Base-by-base conservation (phyloP, 2,888 invertebrate species). In the Leptopterna dolabrata region DNA sequence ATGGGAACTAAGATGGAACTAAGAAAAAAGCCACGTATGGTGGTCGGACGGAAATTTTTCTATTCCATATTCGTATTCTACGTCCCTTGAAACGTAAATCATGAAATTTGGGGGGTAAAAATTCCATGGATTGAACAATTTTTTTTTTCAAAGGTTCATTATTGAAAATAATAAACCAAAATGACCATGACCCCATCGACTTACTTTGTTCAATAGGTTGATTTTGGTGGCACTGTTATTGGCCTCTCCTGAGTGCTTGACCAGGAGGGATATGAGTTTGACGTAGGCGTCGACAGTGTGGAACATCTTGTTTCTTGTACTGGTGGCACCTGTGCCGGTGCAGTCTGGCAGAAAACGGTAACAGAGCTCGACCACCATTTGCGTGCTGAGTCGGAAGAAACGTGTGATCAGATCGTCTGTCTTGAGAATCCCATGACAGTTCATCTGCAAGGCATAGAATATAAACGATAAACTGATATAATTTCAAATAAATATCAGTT, bases 401-500 rank as follows among this genome's bases (percentile, higher is more conserved):
- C 99, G 93, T 0, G 98, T 98, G 89, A 99, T 98, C 91, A 98
- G 94, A 91, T 99, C 99, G 91, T 99, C 99, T 0, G 98, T 98
- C 92, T 99, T 99, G 84, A 99, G 93, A 88, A 99, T 98, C 4
- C 99, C 98, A 90, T 97, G 96, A 91, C 97, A 94, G 92, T 98
- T 98, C 98, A 99, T 98, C 92, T 98, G 91, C 41, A 91, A 89
- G 83, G n/a, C n/a, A n/a, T 36, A 7, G 36, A 36, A 4, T 36
- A 7, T 36, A 36, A 36, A 47, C 19, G 19, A 87, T 80, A 71
- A 87, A n/a, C n/a, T n/a, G n/a, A n/a, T n/a, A n/a, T n/a, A n/a
- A n/a, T n/a, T n/a, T n/a, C n/a, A n/a, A n/a, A n/a, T n/a, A n/a
- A n/a, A n/a, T n/a, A n/a, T n/a, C n/a, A n/a, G n/a, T n/a, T n/a